A percentile compares a stretch with the other conserved stretches of the same genome.
Evolutionary conservation across 1,140 invertebrate species (phyloP).

Genomic region (Eupristina koningsbergeri): DNA sequence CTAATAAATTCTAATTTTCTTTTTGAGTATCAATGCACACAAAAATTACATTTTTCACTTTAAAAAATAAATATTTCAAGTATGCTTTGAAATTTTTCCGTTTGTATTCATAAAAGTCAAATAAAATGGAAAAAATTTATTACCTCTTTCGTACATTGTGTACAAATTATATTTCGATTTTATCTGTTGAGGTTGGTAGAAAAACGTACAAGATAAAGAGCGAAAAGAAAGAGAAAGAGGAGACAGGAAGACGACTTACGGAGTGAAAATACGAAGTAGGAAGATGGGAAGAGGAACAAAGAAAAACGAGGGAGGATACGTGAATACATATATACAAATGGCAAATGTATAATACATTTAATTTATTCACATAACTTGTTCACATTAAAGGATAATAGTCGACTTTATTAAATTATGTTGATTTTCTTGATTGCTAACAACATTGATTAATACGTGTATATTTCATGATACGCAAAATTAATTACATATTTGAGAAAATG

Average conservation of each 20-base stretch:
- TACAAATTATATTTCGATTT: constrained; percentile 35
- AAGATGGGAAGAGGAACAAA: constrained; percentile 26
- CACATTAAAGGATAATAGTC: neutral
- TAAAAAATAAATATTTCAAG: neutral
- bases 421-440: neutral
- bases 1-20: neutral
- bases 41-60: neutral
- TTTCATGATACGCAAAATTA: neutral
- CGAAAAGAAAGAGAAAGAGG: constrained; percentile 22
- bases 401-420: constrained; percentile 12
- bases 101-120: neutral
- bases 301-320: constrained; percentile 30
- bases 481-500: neutral
- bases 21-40: neutral
- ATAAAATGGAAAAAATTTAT: neutral
- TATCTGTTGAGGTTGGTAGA: constrained; percentile 19
- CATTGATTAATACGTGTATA: neutral
- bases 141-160: neutral
- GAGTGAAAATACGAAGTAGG: constrained; percentile 26
- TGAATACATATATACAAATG: constrained; percentile 41
- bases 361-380: constrained; percentile 22
- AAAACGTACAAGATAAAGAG: constrained; percentile 17
- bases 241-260: constrained; percentile 49
- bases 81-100: neutral
- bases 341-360: constrained; percentile 8